Conservation (phyloP, 2,888 invertebrate species). For the Caenorhabditis panamensis region DNA sequence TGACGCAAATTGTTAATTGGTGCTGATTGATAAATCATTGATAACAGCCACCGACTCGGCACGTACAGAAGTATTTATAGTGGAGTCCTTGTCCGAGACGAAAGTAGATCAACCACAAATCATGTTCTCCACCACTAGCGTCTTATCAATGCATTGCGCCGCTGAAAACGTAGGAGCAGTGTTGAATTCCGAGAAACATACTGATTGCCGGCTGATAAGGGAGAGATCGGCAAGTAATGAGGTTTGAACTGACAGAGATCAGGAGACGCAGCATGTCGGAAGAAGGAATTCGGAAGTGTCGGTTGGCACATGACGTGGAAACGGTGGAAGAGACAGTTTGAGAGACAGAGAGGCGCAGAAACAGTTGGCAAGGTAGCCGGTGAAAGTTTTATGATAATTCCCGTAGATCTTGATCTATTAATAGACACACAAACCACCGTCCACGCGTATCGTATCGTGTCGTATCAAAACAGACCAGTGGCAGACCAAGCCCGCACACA, state of each 20-base stretch:
- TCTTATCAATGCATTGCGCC: constrained; percentile 8
- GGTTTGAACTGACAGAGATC: constrained; percentile 22
- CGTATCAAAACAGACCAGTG: constrained; percentile 17
- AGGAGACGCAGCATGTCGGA: constrained; percentile 1
- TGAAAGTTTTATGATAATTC: neutral
- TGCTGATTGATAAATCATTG: constrained; percentile 23
- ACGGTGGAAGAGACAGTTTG: constrained; percentile 21
- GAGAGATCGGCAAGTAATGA: constrained; percentile 22
- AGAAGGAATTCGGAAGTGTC: constrained; percentile 40
- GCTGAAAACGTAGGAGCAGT: constrained; percentile 28
- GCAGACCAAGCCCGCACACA: neutral
- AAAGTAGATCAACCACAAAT: constrained; percentile 48
- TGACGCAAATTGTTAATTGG: constrained; percentile 34
- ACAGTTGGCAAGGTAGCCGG: neutral
- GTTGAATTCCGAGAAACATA: constrained; percentile 41
- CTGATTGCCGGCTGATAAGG: constrained; percentile 25
- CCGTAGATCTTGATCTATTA: constrained; percentile 14
- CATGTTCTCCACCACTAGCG: constrained; percentile 23
- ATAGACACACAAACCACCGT: constrained; percentile 15
- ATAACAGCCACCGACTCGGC: constrained; percentile 4
- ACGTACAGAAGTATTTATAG: constrained; percentile 35
- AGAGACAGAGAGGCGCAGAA: neutral
- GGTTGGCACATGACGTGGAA: constrained; percentile 38
- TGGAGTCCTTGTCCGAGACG: neutral
- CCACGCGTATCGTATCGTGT: constrained; percentile 14